These are phyloP conservation scores for Chloropsis cyanopogon DNA, from an alignment of 2,113 vertebrate species.

Conservation along the genomic window DNA sequence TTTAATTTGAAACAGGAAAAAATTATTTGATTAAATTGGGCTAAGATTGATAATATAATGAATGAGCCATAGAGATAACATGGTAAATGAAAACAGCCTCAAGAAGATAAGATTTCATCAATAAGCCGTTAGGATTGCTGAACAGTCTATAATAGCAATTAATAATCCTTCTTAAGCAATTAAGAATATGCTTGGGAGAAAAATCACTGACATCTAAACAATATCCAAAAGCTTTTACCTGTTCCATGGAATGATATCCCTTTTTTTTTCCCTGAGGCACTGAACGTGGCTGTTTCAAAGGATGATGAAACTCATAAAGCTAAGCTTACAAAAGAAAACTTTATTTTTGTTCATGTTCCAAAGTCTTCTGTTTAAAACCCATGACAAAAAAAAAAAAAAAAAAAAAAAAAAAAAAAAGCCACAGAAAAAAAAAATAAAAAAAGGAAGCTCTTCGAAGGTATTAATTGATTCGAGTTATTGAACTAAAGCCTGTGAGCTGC, in stretches of 20 bases:
- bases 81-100: not conserved
- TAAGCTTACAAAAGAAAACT: not conserved
- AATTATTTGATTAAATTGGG: not conserved
- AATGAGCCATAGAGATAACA: not conserved
- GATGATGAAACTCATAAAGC: not conserved
- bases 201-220: not conserved
- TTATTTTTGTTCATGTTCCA: not conserved
- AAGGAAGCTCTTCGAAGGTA: not conserved
- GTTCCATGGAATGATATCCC: not conserved
- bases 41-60: not conserved
- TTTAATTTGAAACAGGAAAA: not conserved
- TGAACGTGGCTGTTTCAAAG: not conserved
- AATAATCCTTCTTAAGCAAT: constrained; percentile 26
- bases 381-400: not conserved
- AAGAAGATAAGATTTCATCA: not conserved
- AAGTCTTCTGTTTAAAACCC: not conserved
- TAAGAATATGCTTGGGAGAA: not conserved
- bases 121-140: not conserved
- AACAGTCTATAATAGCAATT: not conserved
- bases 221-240: not conserved
- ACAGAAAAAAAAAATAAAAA: not conserved
- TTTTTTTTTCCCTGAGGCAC: not conserved
- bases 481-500: not conserved
- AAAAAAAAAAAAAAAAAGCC: too few relatives aligned
- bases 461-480: constrained; percentile 8